Percentiles rank a stretch among this genome's conserved stretches.
Evolutionary conservation across 2,888 invertebrate species (phyloP).

Genomic region (Mythimna pallens): DNA sequence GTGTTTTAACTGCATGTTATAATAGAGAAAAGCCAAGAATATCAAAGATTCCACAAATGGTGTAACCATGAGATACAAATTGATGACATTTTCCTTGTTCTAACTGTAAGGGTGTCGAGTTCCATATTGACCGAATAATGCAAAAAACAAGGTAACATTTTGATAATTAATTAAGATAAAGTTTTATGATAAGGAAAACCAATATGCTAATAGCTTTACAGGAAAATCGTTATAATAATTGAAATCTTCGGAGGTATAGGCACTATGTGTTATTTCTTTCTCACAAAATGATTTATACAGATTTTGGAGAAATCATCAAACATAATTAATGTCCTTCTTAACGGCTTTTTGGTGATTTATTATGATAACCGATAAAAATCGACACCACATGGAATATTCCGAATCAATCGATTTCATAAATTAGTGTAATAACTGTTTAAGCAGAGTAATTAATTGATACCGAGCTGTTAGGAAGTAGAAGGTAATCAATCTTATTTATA

Average conservation of each 20-base stretch:
- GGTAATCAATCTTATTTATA: constrained; percentile 30
- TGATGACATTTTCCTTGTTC: background rate
- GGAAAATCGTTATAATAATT: background rate
- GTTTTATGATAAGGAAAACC: constrained; percentile 4
- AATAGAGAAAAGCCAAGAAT: too few species aligned
- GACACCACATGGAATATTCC: constrained; percentile 19
- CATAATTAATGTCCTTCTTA: background rate
- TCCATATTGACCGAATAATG: background rate
- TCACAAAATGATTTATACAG: background rate
- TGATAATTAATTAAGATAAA: background rate
- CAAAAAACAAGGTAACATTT: background rate
- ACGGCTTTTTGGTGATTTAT: background rate
- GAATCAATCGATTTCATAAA: constrained; percentile 4
- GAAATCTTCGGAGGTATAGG: background rate
- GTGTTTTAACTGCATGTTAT: too few species aligned
- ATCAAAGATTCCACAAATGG: background rate
- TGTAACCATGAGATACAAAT: background rate
- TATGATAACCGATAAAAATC: constrained; percentile 12
- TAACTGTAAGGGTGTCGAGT: background rate
- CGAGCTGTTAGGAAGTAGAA: constrained; percentile 13
- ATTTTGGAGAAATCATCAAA: background rate
- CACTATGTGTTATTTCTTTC: background rate
- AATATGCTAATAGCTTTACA: background rate
- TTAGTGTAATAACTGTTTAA: constrained; percentile 21
- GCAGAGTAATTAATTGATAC: constrained; percentile 24